Evolutionary conservation across 2,113 vertebrate species (phyloP), one percentile per base, ranked within the genome.

Genomic region (Gymnocephalus cernua): DNA sequence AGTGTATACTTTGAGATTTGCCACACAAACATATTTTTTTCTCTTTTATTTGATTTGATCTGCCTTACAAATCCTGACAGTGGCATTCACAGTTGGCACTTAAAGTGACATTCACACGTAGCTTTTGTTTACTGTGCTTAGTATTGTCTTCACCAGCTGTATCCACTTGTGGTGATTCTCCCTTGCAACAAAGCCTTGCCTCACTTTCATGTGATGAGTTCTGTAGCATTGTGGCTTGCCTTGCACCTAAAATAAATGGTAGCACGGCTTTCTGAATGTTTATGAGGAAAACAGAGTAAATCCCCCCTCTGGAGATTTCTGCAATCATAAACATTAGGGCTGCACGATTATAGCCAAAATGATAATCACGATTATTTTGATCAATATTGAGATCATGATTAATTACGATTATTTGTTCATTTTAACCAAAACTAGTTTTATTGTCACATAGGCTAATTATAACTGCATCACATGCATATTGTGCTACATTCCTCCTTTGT

Each of bases 81-180:
- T 47, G 76, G 69, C n/a, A 27, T 64, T 79, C 44, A 62, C 72
- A 65, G 62, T 70, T 70, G 41, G 53, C 63, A 70, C 80, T 7
- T 12, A 7, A 81, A 41, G 70, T 59, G 61, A 72, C 59, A 59
- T 59, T 83, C 69, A 75, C 76, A 74, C 54, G 25, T 15, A 62
- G 61, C 41, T 69, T 59, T 74, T 69, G 56, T 57, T 75, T 47
- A 65, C 35, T 12, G 0, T 15, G 45, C 59, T 59, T 7, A 4
- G 18, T 4, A 62, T 83, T 54, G 41, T 64, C 0, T 58, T 57
- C 38, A 23, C 54, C 54, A 48, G 74, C 68, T 58, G 25, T 3
- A 61, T 65, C 72, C 74, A 58, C 76, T 77, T 35, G 61, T 32
- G 62, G 25, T 32, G 27, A 44, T 44, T 47, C 27, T 41, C 9